Evolutionary conservation across 2,888 invertebrate species (phyloP), one percentile per base, ranked within the genome.

Genomic region (Bimastos eiseni): DNA sequence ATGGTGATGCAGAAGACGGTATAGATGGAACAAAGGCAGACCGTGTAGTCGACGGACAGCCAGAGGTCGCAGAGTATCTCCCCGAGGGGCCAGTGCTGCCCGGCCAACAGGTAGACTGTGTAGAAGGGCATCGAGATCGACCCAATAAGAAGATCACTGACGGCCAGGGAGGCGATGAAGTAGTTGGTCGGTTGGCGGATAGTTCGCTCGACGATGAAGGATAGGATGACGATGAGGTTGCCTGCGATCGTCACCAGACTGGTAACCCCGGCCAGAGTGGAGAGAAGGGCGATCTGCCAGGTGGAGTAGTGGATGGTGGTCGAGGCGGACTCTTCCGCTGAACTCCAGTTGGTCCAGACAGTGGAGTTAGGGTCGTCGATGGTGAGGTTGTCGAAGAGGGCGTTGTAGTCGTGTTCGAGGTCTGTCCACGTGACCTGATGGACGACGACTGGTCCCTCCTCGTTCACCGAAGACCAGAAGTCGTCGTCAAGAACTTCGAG

Each of bases 1-100:
- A 99, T 98, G 49, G 99, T 99, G 94, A 99, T 99, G 92, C 99
- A 96, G 91, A 99, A 96, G n/a, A 99, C 99, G 0, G 99, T 99
- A 95, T 99, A 99, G 95, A 99, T 99, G 19, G 99, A 99, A 38
- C 93, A 93, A 89, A 99, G 96, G 95, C 99, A 99, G 44, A 99
- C 99, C 34, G 99, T 99, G 96, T 99, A 99, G 96, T 99, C 99
- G 90, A 99, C 97, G 0, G 99, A 98, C 21, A 99, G 96, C 99
- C 99, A 99, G 90, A 99, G 96, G 95, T 99, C 99, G 95, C 99
- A 99, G 19, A 99, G 96, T 91, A 99, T 96, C 49, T 98, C 98
- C 30, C 99, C 99, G 92, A 99, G 96, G 94, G 98, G 98, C 99
- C 99, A 99, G 90, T 93, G 92, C 95, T 97, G 97, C 91, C 98